Conservation (phyloP, 2,797 vertebrate species). For the Hafferia zeledoni region DNA sequence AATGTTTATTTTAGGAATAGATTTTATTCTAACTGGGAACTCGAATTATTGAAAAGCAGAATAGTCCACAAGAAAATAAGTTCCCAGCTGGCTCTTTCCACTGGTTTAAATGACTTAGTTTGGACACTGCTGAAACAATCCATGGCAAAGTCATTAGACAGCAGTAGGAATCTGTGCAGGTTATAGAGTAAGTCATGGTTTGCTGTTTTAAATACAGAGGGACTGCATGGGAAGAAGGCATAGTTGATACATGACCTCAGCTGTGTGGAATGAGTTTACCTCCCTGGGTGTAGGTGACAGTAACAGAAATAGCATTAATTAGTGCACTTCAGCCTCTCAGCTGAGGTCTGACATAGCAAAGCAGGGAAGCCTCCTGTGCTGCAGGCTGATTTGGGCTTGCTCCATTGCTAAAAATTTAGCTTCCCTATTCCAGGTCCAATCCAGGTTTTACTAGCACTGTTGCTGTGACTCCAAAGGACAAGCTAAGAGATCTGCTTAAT, state of each 20-base stretch:
- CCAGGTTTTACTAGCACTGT: neutral
- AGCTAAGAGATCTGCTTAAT: neutral
- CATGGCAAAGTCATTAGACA: neutral
- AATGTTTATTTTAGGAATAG: neutral
- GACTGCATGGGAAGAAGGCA: neutral
- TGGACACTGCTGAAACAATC: neutral
- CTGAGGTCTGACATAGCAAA: neutral
- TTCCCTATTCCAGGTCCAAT: neutral
- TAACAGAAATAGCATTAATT: constrained; percentile 1
- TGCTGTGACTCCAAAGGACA: neutral
- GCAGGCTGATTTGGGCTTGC: neutral
- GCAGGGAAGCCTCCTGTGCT: neutral
- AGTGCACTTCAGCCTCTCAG: neutral
- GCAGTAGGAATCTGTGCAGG: neutral
- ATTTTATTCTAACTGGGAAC: neutral
- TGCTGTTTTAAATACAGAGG: neutral
- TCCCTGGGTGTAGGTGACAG: neutral
- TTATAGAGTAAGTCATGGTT: neutral
- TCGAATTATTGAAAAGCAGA: neutral
- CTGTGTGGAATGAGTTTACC: neutral
- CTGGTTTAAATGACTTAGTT: neutral
- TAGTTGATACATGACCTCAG: neutral
- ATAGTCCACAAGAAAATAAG: neutral
- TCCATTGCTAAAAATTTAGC: neutral
- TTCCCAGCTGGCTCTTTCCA: neutral